Percentiles rank a stretch among this genome's conserved stretches.
phyloP scores from a whole-genome alignment of 2,113 vertebrate genomes.

The Colius striatus region DNA sequence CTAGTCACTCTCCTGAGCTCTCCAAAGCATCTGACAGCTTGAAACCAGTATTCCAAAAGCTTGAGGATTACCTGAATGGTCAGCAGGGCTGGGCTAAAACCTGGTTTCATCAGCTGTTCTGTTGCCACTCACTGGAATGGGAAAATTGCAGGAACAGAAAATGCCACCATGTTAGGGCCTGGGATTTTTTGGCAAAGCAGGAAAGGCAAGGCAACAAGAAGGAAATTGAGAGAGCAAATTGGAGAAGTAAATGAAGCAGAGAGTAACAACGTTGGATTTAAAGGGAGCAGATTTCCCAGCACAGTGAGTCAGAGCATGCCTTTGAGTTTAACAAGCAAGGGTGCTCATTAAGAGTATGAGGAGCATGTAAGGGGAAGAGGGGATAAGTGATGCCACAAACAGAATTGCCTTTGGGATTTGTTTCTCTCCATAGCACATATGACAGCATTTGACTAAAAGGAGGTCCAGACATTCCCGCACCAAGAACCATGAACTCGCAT shows the following conservation, averaged over 20 bases:
- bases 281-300: not conserved
- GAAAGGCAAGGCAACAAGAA: not conserved
- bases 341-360: not conserved
- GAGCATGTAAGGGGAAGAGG: not conserved
- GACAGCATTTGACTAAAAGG: not conserved
- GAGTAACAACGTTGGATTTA: not conserved
- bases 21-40: not conserved
- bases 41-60: not conserved
- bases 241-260: not conserved
- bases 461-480: not conserved
- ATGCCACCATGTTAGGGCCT: not conserved
- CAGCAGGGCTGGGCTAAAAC: fast-evolving
- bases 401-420: not conserved
- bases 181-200: not conserved
- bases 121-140: not conserved
- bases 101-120: not conserved
- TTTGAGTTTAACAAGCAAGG: not conserved
- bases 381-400: not conserved
- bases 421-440: not conserved
- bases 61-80: no score
- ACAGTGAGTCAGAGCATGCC: not conserved
- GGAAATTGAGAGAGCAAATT: not conserved
- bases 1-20: not conserved
- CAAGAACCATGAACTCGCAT: not conserved
- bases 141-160: not conserved